These are phyloP conservation scores for Tenthredo mesomela DNA, from an alignment of 2,888 invertebrate genomes.

Conservation along the genomic window DNA sequence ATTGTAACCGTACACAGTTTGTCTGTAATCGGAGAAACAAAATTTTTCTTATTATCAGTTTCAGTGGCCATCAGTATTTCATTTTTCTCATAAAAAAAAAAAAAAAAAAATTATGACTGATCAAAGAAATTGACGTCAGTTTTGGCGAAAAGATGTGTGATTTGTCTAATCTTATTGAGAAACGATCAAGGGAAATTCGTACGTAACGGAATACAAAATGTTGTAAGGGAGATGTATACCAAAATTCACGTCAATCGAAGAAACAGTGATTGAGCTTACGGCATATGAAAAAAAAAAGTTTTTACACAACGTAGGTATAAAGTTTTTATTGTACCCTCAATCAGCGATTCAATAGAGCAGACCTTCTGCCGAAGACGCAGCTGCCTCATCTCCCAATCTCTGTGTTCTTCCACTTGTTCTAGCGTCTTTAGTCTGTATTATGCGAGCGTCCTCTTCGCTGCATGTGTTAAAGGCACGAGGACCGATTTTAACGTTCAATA, in stretches of 20 bases:
- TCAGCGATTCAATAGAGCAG: conserved; percentile 55
- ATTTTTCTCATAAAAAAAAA: too few relatives aligned
- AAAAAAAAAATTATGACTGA: too few relatives aligned
- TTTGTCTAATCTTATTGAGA: neutral
- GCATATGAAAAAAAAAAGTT: conserved; percentile 51
- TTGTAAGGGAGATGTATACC: too few relatives aligned
- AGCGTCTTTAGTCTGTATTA: conserved; percentile 52
- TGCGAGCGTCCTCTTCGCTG: conserved; percentile 52
- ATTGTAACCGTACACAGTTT: neutral
- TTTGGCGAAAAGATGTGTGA: neutral
- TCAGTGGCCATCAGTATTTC: too few relatives aligned
- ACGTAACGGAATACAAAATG: neutral
- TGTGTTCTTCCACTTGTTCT: conserved; percentile 49
- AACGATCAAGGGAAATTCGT: neutral
- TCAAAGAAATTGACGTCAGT: neutral
- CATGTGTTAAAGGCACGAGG: conserved; percentile 55
- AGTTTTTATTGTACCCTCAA: conserved; percentile 43
- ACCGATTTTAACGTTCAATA: conserved; percentile 54
- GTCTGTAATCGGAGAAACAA: neutral
- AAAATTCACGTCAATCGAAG: too few relatives aligned
- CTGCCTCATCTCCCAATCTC: conserved; percentile 48
- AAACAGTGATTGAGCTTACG: conserved; percentile 47
- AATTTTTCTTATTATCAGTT: neutral
- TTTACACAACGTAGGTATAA: conserved; percentile 46
- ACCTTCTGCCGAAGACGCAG: conserved; percentile 53